Evolutionary conservation across 2,888 invertebrate genomes (phyloP).

Genomic region (Papilio demoleus): DNA sequence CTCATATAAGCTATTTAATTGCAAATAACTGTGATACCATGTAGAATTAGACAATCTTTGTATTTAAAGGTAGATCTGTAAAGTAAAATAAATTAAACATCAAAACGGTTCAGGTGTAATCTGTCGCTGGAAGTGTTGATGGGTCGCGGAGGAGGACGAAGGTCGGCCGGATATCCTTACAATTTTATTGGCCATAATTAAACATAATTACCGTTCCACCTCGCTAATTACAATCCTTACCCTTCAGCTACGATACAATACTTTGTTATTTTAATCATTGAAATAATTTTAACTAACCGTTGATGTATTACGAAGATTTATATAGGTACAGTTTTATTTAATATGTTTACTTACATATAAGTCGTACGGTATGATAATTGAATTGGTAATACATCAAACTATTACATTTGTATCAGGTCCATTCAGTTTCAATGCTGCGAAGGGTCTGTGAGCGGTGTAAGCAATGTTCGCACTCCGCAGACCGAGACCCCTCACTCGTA

Average conservation of each 20-base stretch:
- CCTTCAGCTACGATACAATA: background rate
- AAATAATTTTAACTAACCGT: background rate
- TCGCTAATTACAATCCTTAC: conserved; percentile 27
- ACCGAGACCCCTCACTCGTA: background rate
- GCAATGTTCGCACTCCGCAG: background rate
- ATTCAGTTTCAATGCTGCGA: background rate
- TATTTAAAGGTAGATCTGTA: too few relatives aligned
- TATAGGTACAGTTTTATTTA: too few relatives aligned
- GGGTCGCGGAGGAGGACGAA: background rate
- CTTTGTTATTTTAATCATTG: background rate
- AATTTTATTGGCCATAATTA: conserved; percentile 27
- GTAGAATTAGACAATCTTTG: too few relatives aligned
- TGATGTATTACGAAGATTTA: background rate
- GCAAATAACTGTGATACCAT: too few relatives aligned
- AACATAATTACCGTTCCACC: conserved; percentile 24
- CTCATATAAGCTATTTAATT: too few relatives aligned
- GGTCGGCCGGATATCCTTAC: conserved; percentile 8
- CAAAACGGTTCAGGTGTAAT: background rate
- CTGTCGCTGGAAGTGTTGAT: background rate
- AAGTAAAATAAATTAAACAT: background rate
- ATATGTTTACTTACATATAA: too few relatives aligned
- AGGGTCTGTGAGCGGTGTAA: background rate
- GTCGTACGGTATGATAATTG: too few relatives aligned
- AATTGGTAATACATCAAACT: background rate
- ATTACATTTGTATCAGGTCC: background rate